These are phyloP conservation scores for Muntiacus reevesi DNA, from an alignment of 2,113 vertebrate species.

Conservation along the genomic window DNA sequence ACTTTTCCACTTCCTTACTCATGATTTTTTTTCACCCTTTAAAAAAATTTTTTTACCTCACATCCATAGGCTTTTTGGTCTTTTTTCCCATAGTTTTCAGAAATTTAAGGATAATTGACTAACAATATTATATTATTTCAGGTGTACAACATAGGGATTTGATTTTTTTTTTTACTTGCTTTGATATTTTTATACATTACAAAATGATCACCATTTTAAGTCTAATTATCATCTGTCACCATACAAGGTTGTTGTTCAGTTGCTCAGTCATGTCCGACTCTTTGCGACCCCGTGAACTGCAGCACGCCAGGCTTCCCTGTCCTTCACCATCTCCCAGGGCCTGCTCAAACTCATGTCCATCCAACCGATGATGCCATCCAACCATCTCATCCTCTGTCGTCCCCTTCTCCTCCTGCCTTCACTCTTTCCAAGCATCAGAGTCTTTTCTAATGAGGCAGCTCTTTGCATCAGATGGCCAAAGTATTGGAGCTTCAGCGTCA, in stretches of 20 bases:
- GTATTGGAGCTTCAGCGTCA: neutral
- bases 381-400: neutral
- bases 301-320: neutral
- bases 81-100: neutral
- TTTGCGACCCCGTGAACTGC: neutral
- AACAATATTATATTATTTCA: neutral
- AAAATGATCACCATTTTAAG: neutral
- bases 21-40: neutral
- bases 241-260: neutral
- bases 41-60: neutral
- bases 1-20: neutral
- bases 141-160: neutral
- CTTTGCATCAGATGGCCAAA: neutral
- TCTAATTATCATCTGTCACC: neutral
- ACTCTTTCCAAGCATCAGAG: neutral
- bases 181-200: neutral
- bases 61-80: neutral
- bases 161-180: neutral
- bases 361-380: neutral
- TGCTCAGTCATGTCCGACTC: fast-evolving
- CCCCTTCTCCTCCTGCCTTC: neutral
- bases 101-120: neutral
- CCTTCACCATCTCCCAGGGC: neutral
- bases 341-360: neutral
- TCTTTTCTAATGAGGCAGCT: neutral